Evolutionary conservation across 2,888 invertebrate genomes (phyloP).

Genomic region (Lucinisca nassula): DNA sequence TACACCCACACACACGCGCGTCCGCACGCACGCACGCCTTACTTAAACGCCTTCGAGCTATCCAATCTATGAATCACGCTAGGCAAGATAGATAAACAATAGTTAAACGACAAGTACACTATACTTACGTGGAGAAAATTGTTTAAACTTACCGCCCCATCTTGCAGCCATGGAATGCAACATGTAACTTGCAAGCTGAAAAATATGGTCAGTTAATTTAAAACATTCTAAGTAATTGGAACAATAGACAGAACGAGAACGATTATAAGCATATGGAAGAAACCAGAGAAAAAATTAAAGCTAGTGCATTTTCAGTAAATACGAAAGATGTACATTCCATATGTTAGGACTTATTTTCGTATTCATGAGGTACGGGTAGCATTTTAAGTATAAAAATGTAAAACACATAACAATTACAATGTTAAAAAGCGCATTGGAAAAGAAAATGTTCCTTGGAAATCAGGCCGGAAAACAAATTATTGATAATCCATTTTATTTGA

Average conservation of each 20-base stretch:
- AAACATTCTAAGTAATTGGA: not conserved
- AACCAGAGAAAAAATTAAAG: not conserved
- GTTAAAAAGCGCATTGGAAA: too few relatives aligned
- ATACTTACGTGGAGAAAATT: too few relatives aligned
- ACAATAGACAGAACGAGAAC: not conserved
- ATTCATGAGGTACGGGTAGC: too few relatives aligned
- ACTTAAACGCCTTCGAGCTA: too few relatives aligned
- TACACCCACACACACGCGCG: too few relatives aligned
- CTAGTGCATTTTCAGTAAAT: not conserved
- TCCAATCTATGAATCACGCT: too few relatives aligned
- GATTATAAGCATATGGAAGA: not conserved
- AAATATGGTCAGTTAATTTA: not conserved
- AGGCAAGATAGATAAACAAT: too few relatives aligned
- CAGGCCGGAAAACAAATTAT: not conserved
- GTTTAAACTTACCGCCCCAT: slow-evolving; percentile 72
- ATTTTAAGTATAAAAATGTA: too few relatives aligned
- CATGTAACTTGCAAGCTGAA: slow-evolving; percentile 73
- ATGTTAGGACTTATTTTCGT: not conserved
- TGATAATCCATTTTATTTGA: not conserved
- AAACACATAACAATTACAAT: not conserved
- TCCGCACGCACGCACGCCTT: too few relatives aligned
- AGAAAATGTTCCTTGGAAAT: too few relatives aligned
- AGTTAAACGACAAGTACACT: too few relatives aligned
- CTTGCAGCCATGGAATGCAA: slow-evolving; percentile 73
- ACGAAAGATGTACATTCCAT: not conserved